Evolutionary conservation across 1,140 invertebrate species (phyloP), one percentile per base, ranked within the genome.

Genomic region (Drosophila trapezifrons): DNA sequence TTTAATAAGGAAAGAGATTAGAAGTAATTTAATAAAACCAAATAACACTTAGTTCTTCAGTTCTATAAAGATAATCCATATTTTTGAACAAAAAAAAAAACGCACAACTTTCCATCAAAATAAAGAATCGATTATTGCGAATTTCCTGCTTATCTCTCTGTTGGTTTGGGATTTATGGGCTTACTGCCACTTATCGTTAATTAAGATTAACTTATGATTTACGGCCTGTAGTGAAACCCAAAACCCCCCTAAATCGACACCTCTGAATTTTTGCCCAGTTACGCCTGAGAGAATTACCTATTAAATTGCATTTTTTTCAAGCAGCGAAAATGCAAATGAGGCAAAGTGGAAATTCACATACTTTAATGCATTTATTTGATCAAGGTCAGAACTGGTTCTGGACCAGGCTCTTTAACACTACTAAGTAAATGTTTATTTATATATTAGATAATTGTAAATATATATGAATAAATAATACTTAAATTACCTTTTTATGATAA

Each of bases 361-460:
- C 32, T 66, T 47, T 37, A 29, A 64, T 66, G 47, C 42, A 54
- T 25, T 47, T 42, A 25, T 37, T 42, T 25, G 69, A 71, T 59
- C 69, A 59, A 72, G 52, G 69, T 59, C 29, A 71, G 54, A 69
- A 69, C 66, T 55, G 22, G 45, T 71, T 72, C 17, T 43, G 12
- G 3, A 2, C 35, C 8, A 40, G 49, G 32, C 20, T 38, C 32
- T 40, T 51, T 18, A 25, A 8, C 4, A 12, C 9, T n/a, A 35
- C 17, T 65, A 25, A 8, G 9, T 10, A 32, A 32, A 29, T 13
- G 47, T 8, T 17, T 40, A 12, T 17, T 12, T 32, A 15, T n/a
- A 10, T 22, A 32, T 40, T n/a, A 15, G 7, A n/a, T n/a, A n/a
- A n/a, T n/a, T n/a, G n/a, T n/a, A n/a, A n/a, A n/a, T n/a, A n/a